A percentile compares a stretch with the other conserved stretches of the same genome.
Evolutionary conservation across 1,140 invertebrate genomes (phyloP).

Genomic region (Archivesica marissinica): DNA sequence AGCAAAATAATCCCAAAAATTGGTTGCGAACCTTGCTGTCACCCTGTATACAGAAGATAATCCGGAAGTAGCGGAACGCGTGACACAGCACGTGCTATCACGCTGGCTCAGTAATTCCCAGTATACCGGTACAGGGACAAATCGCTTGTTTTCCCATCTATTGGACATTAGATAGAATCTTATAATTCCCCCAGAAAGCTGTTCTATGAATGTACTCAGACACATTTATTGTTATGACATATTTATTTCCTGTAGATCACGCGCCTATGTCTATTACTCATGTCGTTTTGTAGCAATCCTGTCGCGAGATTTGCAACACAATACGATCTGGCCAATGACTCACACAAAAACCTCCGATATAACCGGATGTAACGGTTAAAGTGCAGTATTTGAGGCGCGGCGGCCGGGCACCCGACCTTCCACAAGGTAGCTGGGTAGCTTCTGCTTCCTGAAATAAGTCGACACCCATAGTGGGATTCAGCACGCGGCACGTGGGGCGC

Average conservation of each 20-base stretch:
- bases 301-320: background rate
- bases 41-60: too few species aligned
- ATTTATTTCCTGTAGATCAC: slow-evolving; percentile 22
- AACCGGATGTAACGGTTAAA: background rate
- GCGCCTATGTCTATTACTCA: background rate
- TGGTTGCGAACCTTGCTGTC: too few species aligned
- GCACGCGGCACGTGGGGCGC: too few species aligned
- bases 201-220: slow-evolving; percentile 9
- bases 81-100: too few species aligned
- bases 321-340: background rate
- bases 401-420: too few species aligned
- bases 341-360: background rate
- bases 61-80: too few species aligned
- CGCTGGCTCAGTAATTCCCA: too few species aligned
- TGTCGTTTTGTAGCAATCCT: background rate
- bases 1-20: too few species aligned
- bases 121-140: background rate
- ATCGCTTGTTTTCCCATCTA: slow-evolving; percentile 33
- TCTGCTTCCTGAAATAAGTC: too few species aligned
- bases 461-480: too few species aligned
- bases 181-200: slow-evolving; percentile 3
- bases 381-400: background rate
- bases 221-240: background rate
- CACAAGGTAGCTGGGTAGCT: too few species aligned
- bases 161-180: background rate